Base-by-base conservation (phyloP, 2,888 invertebrate species). In the Chloroclysta siterata region DNA sequence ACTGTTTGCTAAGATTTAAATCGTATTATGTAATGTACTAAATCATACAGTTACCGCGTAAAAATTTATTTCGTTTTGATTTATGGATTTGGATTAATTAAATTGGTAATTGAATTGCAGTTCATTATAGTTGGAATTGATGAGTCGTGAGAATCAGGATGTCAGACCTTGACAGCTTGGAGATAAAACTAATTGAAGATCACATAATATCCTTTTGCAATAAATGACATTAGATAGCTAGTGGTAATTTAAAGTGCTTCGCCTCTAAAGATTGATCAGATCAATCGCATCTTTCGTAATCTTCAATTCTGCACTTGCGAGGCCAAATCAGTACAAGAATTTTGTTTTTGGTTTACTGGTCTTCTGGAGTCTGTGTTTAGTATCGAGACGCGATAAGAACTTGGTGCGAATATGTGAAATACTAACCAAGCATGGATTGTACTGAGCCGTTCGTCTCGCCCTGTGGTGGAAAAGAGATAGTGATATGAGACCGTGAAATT, bases 11-110 rank as follows among this genome's bases (percentile, higher is more conserved):
- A 29, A 63, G 55, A 63, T 54, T 47, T 61, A 62, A 57, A 65
- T 66, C 55, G 51, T 64, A 67, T 69, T 68, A 60, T 58, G 66
- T 59, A 69, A 70, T 60, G 64, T 44, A 58, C 61, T 72, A 66
- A 69, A 70, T 70, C 65, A 70, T 66, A 46, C 53, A 51, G 55
- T 66, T 52, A 63, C 59, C 60, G 63, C 63, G 60, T 59, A 68
- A 65, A 63, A 63, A 67, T 61, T 65, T 55, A 62, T 67, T 63
- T 56, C 17, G 22, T 58, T 63, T 50, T 72, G 70, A 70, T 70
- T 72, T 66, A 72, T 66, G 33, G 39, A 48, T 46, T 59, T 36
- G 53, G 63, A 63, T 65, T 71, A 68, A 67, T 68, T 66, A 68
- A 63, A 68, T 64, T 60, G 65, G 53, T 63, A 59, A 55, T 54